Percentiles rank a stretch among this genome's conserved stretches.
Conservation (phyloP, 2,113 vertebrate species). For the Vombatus ursinus region DNA sequence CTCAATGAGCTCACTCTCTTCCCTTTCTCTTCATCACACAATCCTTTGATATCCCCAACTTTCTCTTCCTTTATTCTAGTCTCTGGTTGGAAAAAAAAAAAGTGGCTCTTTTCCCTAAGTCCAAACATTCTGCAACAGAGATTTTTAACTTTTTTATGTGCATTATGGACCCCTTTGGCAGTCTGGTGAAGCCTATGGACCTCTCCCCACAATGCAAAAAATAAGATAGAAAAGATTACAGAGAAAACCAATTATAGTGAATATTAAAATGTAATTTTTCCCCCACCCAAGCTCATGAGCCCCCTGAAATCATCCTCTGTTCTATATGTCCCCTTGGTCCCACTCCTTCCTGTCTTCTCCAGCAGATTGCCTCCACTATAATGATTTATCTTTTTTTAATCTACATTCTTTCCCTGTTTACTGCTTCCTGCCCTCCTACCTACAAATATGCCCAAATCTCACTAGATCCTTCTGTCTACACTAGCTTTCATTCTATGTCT, state of each 20-base stretch:
- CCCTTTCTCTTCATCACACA: not conserved
- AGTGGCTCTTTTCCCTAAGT: not conserved
- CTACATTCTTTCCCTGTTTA: not conserved
- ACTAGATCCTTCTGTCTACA: not conserved
- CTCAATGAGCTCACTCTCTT: not conserved
- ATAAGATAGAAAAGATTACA: not conserved
- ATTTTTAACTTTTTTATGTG: not conserved
- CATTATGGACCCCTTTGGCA: not conserved
- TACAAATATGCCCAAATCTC: not conserved
- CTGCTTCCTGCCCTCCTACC: not conserved
- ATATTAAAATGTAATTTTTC: not conserved
- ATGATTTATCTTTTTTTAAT: not conserved
- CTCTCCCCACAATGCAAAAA: not conserved
- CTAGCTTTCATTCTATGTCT: not conserved
- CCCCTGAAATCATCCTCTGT: not conserved
- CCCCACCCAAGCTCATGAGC: not conserved
- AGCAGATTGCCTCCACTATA: not conserved
- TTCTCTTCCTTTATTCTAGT: not conserved
- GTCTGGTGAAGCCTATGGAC: not conserved
- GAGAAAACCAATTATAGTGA: not conserved
- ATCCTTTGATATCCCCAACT: not conserved
- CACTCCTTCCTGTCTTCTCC: not conserved
- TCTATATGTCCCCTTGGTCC: not conserved
- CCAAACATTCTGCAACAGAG: not conserved
- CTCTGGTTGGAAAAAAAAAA: not conserved